These are phyloP conservation scores for Pocillopora verrucosa DNA, from an alignment of 64 coral and sea anemone genomes.

Conservation along the genomic window DNA sequence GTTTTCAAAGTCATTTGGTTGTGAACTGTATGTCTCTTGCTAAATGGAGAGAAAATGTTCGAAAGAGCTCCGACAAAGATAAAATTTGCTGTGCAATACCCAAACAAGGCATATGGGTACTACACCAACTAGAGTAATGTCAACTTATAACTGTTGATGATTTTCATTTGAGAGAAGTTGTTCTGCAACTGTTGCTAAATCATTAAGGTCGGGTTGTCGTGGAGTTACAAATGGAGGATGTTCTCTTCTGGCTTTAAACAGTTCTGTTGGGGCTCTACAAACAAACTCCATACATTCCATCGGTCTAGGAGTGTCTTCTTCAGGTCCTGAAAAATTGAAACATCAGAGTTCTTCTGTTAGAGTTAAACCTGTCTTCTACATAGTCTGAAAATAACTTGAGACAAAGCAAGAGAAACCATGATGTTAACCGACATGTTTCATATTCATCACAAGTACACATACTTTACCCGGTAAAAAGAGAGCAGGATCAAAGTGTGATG, in stretches of 20 bases:
- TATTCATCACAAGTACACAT: not conserved
- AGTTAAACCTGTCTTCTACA: not conserved
- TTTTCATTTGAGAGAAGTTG: conserved; percentile 48
- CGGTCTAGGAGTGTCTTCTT: conserved; percentile 89
- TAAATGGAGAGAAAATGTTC: too few relatives aligned
- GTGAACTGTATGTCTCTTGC: too few relatives aligned
- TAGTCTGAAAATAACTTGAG: too few relatives aligned
- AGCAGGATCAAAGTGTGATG: conserved; percentile 90
- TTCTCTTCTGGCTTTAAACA: conserved; percentile 80
- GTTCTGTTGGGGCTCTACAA: conserved; percentile 88
- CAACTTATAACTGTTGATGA: not conserved
- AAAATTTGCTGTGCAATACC: too few relatives aligned
- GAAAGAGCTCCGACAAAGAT: too few relatives aligned
- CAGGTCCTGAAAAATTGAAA: conserved; percentile 61
- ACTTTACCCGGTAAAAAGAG: conserved; percentile 87
- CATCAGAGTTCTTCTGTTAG: not conserved
- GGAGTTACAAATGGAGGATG: conserved; percentile 94
- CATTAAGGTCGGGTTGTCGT: conserved; percentile 85
- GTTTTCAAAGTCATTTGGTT: too few relatives aligned
- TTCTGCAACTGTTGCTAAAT: conserved; percentile 81
- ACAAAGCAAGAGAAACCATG: too few relatives aligned
- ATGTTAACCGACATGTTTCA: too few relatives aligned
- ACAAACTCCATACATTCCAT: conserved; percentile 99
- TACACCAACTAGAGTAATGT: not conserved
- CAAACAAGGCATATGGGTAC: too few relatives aligned